Conservation (phyloP, 2,888 invertebrate species). For the Drosophila lutescens region DNA sequence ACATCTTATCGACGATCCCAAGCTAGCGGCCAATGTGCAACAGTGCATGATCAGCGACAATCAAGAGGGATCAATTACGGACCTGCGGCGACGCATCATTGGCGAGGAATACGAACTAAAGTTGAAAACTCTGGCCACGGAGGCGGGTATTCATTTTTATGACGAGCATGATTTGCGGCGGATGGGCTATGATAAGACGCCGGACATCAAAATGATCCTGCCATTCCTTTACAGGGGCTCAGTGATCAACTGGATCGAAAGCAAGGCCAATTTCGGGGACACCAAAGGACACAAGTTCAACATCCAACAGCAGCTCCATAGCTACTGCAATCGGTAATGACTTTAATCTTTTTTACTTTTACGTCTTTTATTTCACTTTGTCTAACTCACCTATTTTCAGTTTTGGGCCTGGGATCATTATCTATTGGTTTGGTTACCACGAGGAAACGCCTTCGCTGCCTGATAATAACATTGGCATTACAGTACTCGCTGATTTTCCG, state of each 20-base stretch:
- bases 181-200: conserved; percentile 97
- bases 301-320: conserved; percentile 92
- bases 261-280: conserved; percentile 97
- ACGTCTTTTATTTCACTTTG: too few relatives aligned
- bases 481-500: conserved; percentile 86
- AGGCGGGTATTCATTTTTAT: conserved; percentile 87
- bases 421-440: conserved; percentile 97
- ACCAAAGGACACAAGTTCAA: conserved; percentile 91
- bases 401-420: conserved; percentile 96
- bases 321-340: conserved; percentile 91
- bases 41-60: conserved; percentile 92
- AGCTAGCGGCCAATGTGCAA: conserved; percentile 79
- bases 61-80: conserved; percentile 92
- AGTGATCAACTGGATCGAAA: conserved; percentile 97
- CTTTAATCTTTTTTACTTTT: too few relatives aligned
- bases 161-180: conserved; percentile 92
- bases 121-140: conserved; percentile 82
- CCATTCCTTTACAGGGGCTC: conserved; percentile 94
- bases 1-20: conserved; percentile 77
- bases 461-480: conserved; percentile 87
- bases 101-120: conserved; percentile 94
- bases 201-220: conserved; percentile 95
- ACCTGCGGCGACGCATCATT: conserved; percentile 90
- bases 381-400: conserved; percentile 78
- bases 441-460: conserved; percentile 86